These are phyloP conservation scores for Pachydiplax longipennis DNA, from an alignment of 2,888 invertebrate species.

Conservation along the genomic window DNA sequence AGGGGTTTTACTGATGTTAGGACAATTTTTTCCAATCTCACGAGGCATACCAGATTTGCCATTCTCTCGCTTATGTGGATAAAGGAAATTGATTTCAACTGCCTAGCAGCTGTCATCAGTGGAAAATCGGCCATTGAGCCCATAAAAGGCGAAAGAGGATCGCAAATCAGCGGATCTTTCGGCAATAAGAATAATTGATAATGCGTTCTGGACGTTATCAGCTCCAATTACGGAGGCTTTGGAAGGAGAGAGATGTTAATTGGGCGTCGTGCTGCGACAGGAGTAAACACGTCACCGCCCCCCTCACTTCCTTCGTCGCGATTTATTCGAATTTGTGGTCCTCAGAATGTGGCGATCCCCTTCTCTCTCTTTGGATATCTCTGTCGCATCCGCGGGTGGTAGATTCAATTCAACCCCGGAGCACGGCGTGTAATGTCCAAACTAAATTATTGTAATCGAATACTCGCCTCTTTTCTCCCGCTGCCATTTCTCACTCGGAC, in stretches of 20 bases:
- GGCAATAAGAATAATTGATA: no score
- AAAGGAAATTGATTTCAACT: no score
- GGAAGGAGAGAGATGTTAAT: background rate
- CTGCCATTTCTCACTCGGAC: background rate
- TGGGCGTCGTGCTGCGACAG: background rate
- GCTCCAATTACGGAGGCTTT: no score
- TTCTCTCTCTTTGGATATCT: background rate
- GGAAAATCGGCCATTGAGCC: no score
- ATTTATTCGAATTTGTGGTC: background rate
- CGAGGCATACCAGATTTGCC: no score
- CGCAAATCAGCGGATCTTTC: no score
- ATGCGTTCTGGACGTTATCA: no score
- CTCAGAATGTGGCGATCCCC: background rate
- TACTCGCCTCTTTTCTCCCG: background rate
- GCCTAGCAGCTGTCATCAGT: no score
- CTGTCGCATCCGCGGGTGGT: background rate
- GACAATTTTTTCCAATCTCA: no score
- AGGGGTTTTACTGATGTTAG: no score
- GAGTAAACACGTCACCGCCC: background rate
- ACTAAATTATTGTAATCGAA: constrained; percentile 9
- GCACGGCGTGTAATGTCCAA: background rate
- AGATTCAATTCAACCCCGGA: background rate
- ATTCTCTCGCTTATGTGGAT: no score
- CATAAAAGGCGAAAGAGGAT: no score
- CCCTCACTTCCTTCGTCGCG: background rate